A percentile compares a stretch with the other conserved stretches of the same genome.
Conservation (phyloP, 2,888 invertebrate species). For the Tethea ocularis region DNA sequence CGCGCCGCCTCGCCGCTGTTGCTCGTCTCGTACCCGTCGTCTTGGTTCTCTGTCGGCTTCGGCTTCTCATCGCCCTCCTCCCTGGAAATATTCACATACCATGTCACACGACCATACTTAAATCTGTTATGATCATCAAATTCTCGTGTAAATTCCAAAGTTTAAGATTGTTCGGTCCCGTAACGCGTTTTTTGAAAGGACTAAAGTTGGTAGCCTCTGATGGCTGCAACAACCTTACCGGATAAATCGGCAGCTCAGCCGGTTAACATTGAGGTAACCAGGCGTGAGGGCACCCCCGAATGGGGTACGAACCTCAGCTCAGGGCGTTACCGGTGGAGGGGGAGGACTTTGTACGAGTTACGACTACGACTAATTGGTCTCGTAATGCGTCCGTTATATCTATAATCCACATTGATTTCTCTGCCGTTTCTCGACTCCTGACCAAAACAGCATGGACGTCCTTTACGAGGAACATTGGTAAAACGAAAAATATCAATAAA, state of each 20-base stretch:
- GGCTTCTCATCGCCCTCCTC: conserved; percentile 81
- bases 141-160: not conserved
- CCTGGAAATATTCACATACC: conserved; percentile 46
- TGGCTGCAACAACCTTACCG: too few relatives aligned
- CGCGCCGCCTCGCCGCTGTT: conserved; percentile 85
- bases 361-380: not conserved
- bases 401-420: not conserved
- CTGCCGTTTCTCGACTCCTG: not conserved
- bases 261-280: too few relatives aligned
- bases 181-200: too few relatives aligned
- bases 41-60: conserved; percentile 88
- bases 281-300: too few relatives aligned
- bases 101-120: not conserved
- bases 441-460: not conserved
- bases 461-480: not conserved
- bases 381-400: not conserved
- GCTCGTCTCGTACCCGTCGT: conserved; percentile 96
- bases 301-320: too few relatives aligned
- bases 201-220: too few relatives aligned
- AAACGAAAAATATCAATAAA: not conserved
- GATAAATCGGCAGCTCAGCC: too few relatives aligned
- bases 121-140: not conserved
- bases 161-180: not conserved
- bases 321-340: too few relatives aligned
- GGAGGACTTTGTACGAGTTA: too few relatives aligned